Percentiles rank a stretch among this genome's conserved stretches.
phyloP scores from a whole-genome alignment of 2,113 vertebrate species.

The pig (Sus scrofa) region DNA sequence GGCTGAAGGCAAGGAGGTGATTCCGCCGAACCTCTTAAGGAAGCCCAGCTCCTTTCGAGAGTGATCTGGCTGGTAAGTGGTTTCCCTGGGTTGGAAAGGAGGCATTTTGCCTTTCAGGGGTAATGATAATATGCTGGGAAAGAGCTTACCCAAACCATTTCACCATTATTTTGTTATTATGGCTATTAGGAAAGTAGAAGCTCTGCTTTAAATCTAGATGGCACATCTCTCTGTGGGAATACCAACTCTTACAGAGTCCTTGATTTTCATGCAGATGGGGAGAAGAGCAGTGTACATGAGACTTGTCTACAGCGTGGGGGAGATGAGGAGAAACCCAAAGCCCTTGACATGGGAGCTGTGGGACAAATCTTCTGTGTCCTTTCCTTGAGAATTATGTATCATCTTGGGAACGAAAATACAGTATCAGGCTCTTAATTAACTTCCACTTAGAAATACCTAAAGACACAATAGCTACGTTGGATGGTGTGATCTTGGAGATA shows the following conservation, averaged over 20 bases:
- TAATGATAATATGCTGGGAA: constrained; percentile 13
- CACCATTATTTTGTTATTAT: constrained; percentile 50
- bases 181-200: constrained; percentile 64
- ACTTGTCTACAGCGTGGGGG: background rate
- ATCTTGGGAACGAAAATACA: background rate
- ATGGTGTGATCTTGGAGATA: background rate
- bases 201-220: constrained; percentile 52
- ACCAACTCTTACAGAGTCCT: background rate
- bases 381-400: background rate
- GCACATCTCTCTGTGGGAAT: constrained; percentile 40
- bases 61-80: background rate
- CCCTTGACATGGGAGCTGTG: background rate
- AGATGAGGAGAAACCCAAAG: background rate
- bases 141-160: constrained; percentile 52
- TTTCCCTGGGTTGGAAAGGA: background rate
- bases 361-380: background rate
- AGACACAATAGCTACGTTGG: background rate
- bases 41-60: background rate
- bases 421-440: background rate
- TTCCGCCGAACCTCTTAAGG: accelerated
- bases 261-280: background rate
- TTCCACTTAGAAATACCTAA: background rate
- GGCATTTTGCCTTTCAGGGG: background rate
- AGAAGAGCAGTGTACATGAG: background rate
- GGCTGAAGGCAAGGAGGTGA: background rate